Evolutionary conservation across 2,888 invertebrate genomes (phyloP).

Genomic region (Hypomecis punctinalis): DNA sequence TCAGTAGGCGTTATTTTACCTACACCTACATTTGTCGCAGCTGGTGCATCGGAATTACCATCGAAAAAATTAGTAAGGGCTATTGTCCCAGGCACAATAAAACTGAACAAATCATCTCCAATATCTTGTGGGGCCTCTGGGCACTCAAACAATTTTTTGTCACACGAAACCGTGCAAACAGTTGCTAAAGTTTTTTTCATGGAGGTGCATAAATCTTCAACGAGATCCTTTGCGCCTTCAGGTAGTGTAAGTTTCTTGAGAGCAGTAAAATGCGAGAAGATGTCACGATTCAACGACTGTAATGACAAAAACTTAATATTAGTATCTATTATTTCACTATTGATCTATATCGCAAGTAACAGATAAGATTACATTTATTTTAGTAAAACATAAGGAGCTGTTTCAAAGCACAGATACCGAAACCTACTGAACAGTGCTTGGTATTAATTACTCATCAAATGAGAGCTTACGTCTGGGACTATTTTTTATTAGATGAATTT

Average conservation of each 20-base stretch:
- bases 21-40: conserved; percentile 34
- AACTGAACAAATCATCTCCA: conserved; percentile 61
- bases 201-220: conserved; percentile 65
- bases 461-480: too few species aligned
- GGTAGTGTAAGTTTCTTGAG: conserved; percentile 69
- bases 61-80: conserved; percentile 46
- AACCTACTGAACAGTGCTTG: too few species aligned
- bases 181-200: conserved; percentile 61
- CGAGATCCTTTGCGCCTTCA: conserved; percentile 52
- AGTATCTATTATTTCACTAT: background rate
- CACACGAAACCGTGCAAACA: conserved; percentile 69
- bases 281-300: conserved; percentile 66
- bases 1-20: conserved; percentile 33
- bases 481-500: too few species aligned
- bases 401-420: too few species aligned
- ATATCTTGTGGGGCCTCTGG: conserved; percentile 55
- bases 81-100: conserved; percentile 69
- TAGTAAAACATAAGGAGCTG: too few species aligned
- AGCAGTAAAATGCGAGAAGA: conserved; percentile 66
- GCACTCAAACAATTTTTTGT: conserved; percentile 58
- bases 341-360: background rate
- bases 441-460: too few species aligned
- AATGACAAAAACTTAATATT: conserved; percentile 45
- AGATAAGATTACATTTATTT: too few species aligned
- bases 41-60: conserved; percentile 47